Evolutionary conservation across 92 coral and sea anemone genomes (phyloP), one percentile per base, ranked within the genome.

Genomic region (Palythoa heliodiscus): DNA sequence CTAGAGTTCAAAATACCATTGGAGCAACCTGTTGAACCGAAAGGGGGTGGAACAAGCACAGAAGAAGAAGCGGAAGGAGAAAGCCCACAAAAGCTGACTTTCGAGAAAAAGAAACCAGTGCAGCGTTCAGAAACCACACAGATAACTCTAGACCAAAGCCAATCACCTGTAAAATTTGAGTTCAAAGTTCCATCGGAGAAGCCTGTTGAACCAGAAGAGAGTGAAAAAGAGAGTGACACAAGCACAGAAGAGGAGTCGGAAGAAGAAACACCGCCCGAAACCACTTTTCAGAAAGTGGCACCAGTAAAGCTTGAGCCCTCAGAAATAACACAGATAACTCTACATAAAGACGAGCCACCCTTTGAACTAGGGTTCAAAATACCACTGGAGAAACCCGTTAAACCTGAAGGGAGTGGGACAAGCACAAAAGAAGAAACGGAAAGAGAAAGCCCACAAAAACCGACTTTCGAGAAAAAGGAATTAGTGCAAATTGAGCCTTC

Each of bases 61-160:
- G 84, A 79, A 47, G 82, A 57, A 39, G 84, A 66, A 24, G 47
- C 75, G 8, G 84, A 80, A 80, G 63, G 66, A n/a, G 74, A 80
- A 67, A 8, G 2, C 7, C 60, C 84, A n/a, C 38, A 40, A n/a
- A 39, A 47, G 11, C 2, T 11, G 82, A 35, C 25, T 17, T 55
- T 75, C 39, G 66, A 75, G 24, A 7, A 23, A 75, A n/a, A 11
- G 25, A 4, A 37, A 13, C 78, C 78, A 20, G 78, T 50, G 35
- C 17, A 73, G 7, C 74, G 52, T 3, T 70, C 48, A 25, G 74
- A 25, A 37, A 37, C 35, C 19, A 29, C 52, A 16, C 39, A 70
- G 7, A 5, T 70, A 70, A 37, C 43, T 70, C 47, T 70, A 9
- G 43, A 70, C 24, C 52, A 70, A 25, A 70, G 24, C 9, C 14